These are phyloP conservation scores for Torymus texanus DNA, from an alignment of 2,888 invertebrate genomes.

Conservation along the genomic window DNA sequence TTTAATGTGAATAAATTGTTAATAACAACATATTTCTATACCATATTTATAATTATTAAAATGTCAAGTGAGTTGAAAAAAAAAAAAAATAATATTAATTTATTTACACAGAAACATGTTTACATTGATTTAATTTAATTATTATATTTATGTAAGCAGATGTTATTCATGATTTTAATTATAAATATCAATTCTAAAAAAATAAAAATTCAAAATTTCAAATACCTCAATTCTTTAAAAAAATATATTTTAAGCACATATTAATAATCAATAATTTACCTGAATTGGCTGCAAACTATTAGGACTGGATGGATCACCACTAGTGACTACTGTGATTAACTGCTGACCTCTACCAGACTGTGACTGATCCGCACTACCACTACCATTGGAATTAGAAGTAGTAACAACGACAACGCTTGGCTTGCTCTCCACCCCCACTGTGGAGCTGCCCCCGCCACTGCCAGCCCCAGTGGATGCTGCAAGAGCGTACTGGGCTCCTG, in stretches of 20 bases:
- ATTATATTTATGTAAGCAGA: not conserved
- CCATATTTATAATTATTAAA: no score
- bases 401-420: slow-evolving; percentile 72
- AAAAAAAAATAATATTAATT: no score
- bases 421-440: slow-evolving; percentile 72
- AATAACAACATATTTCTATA: no score
- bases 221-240: no score
- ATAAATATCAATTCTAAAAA: no score
- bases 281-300: slow-evolving; percentile 73
- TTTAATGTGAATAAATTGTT: no score
- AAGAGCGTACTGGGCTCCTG: slow-evolving; percentile 74
- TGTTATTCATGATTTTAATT: no score
- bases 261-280: slow-evolving; percentile 60
- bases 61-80: no score
- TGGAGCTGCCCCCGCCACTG: slow-evolving; percentile 69
- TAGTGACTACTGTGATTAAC: slow-evolving; percentile 73
- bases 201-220: no score
- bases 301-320: slow-evolving; percentile 72
- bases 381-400: slow-evolving; percentile 72
- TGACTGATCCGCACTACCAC: slow-evolving; percentile 68
- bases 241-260: not conserved
- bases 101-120: no score
- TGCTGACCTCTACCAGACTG: slow-evolving; percentile 72
- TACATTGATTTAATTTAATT: not conserved
- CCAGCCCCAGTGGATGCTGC: slow-evolving; percentile 72